Conservation (phyloP, 2,888 invertebrate species). For the Capitulum mitella region DNA sequence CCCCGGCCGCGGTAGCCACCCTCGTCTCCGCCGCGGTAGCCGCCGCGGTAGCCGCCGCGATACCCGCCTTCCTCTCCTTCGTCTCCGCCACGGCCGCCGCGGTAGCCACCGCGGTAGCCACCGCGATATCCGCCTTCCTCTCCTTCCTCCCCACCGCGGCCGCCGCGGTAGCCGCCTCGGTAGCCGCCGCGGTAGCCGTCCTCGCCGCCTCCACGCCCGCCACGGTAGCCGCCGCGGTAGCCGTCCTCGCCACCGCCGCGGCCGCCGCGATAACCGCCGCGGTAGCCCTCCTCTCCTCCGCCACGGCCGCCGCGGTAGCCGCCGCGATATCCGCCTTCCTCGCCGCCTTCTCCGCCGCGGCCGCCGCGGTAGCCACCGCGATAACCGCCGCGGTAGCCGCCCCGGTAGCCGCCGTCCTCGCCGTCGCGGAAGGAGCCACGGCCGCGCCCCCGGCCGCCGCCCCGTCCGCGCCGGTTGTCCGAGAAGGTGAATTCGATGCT, state of each 20-base stretch:
- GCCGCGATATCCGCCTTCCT: not conserved
- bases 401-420: conserved; percentile 40
- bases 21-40: not conserved
- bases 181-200: conserved; percentile 34
- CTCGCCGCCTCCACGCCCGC: conserved; percentile 42
- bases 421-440: conserved; percentile 40
- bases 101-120: conserved; percentile 36
- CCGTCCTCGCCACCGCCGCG: not conserved
- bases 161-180: conserved; percentile 28
- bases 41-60: conserved; percentile 28
- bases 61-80: conserved; percentile 36
- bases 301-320: not conserved
- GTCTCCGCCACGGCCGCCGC: conserved; percentile 39
- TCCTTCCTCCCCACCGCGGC: conserved; percentile 26
- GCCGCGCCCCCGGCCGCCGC: conserved; percentile 48
- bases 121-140: not conserved
- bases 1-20: conserved; percentile 30
- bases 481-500: conserved; percentile 83
- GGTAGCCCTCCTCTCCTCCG: not conserved
- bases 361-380: not conserved
- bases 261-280: not conserved
- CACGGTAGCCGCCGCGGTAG: conserved; percentile 29
- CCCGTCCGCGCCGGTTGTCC: conserved; percentile 61
- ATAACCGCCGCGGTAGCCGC: not conserved
- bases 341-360: not conserved